Conservation (phyloP, 2,113 vertebrate genomes). For the Asarcornis scutulata region DNA sequence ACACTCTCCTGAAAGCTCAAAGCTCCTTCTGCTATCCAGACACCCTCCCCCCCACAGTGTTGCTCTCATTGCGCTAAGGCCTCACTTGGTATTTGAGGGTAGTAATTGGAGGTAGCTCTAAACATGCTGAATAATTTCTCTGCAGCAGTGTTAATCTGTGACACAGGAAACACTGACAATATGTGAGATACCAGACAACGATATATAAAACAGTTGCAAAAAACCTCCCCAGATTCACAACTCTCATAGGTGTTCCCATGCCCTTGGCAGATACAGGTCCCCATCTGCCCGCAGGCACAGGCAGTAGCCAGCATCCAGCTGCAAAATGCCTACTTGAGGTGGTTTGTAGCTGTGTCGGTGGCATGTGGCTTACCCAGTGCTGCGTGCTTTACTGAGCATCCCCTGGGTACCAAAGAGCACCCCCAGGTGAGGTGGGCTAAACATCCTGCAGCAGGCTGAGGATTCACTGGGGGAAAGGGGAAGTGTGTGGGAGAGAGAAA, state of each 20-base stretch:
- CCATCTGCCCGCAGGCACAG: neutral
- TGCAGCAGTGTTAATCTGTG: neutral
- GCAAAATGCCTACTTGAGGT: neutral
- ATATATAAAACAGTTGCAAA: neutral
- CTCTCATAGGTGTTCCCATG: neutral
- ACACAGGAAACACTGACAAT: neutral
- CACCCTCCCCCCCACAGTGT: neutral
- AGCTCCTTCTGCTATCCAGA: neutral
- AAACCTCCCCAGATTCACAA: neutral
- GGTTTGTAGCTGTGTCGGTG: neutral
- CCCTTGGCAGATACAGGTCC: neutral
- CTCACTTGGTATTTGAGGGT: neutral
- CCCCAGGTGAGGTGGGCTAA: neutral
- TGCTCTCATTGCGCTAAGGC: neutral
- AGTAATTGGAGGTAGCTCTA: neutral
- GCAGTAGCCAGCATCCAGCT: neutral
- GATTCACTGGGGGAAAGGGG: too few relatives aligned
- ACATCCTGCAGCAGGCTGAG: neutral
- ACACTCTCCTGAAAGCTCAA: neutral
- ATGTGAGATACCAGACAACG: neutral
- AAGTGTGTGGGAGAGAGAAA: neutral
- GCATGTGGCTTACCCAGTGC: neutral
- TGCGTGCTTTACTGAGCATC: neutral
- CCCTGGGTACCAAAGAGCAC: neutral
- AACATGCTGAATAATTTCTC: neutral